Percentiles rank a stretch among this genome's conserved stretches.
Conservation (phyloP, 2,797 vertebrate species). For the Platalea minor region DNA sequence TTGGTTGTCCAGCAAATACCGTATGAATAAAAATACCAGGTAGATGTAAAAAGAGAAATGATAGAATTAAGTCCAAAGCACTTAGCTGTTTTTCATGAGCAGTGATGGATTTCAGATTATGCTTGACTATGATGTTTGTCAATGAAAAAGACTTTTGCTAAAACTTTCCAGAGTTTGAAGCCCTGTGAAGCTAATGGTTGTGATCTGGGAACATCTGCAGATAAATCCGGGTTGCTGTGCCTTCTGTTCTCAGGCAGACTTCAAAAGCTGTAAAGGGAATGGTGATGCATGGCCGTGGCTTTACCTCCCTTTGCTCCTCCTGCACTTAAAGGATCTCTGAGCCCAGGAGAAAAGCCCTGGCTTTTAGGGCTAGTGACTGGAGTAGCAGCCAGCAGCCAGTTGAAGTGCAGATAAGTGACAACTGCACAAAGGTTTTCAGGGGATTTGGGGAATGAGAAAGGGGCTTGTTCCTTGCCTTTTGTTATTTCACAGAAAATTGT, state of each 20-base stretch:
- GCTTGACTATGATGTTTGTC: background rate
- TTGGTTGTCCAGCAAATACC: background rate
- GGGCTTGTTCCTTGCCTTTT: background rate
- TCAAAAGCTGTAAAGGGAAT: background rate
- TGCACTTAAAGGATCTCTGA: accelerated
- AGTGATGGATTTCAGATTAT: background rate
- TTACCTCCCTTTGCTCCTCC: background rate
- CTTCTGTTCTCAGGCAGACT: background rate
- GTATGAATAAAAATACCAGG: background rate
- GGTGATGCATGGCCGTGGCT: background rate
- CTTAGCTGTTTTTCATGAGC: background rate
- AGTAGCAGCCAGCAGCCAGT: background rate
- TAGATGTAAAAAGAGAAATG: background rate
- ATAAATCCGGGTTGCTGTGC: background rate
- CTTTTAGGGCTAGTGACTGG: background rate
- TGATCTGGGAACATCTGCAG: background rate
- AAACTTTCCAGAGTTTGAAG: background rate
- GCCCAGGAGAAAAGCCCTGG: background rate
- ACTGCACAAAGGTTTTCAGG: background rate
- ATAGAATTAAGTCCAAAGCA: background rate
- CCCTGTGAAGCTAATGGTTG: background rate
- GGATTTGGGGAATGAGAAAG: background rate
- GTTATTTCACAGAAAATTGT: background rate
- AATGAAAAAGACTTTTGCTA: background rate
- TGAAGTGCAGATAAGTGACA: background rate